Base-by-base conservation (phyloP, 2,797 vertebrate genomes). In the Danio kyathit region DNA sequence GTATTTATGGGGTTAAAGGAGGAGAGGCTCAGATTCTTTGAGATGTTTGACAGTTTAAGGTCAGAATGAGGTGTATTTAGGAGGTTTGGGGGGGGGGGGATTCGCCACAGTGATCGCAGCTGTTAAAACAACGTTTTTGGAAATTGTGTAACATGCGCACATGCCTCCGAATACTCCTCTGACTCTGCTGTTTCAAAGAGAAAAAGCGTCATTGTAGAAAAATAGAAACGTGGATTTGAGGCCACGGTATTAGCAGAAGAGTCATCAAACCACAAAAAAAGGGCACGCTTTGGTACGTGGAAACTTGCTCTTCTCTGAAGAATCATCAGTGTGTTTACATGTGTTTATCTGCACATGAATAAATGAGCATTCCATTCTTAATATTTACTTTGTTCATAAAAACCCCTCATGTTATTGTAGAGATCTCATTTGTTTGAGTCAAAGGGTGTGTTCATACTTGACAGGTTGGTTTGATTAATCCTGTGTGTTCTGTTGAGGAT, bases 91-190 rank as follows among this genome's bases (percentile, higher is more conserved):
- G 7, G 17, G 57, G 17, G 66, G 7, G 17, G 65, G 17, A 61
- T 67, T 52, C 60, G 54, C 80, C 63, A 73, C 80, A 86, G 83
- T 71, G 52, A 80, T 65, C 49, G 76, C 92, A 94, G 91, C 92
- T 93, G 90, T 90, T 86, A 90, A 93, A 94, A 92, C 89, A 92
- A 70, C 46, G 76, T 59, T 89, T 87, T 80, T 85, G 85, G 49
- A 74, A 54, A 82, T 87, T 82, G 40, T 82, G 81, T 87, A 88
- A 76, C 81, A 83, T 74, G 64, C 66, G n/a, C 65, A 82, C 38
- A 66, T 16, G 74, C 51, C 73, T 44, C 79, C 3, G 17, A 19
- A 76, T n/a, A 63, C 44, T 44, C 7, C 38, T 60, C 38, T 60
- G 59, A 83, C 57, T 83, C 60, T 73, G 78, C 74, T 59, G 6